Percentiles rank a stretch among this genome's conserved stretches.
phyloP scores from a whole-genome alignment of 1,140 invertebrate genomes.

The Drosophila setifemur region DNA sequence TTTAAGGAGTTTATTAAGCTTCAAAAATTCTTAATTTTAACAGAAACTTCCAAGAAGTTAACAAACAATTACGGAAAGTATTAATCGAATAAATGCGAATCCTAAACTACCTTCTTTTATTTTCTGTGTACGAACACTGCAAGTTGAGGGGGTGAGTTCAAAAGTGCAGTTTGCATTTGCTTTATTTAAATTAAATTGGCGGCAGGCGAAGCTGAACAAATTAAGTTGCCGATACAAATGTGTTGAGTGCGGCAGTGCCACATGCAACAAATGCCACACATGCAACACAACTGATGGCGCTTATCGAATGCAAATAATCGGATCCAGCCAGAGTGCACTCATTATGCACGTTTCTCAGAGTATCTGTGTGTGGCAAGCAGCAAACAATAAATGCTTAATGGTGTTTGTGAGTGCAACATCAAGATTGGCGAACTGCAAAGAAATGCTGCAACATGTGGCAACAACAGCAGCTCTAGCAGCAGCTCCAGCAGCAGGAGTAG shows the following conservation, averaged over 20 bases:
- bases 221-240: constrained; percentile 66
- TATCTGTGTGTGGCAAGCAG: constrained; percentile 33
- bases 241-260: constrained; percentile 36
- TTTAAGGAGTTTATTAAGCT: too few species aligned
- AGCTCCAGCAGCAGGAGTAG: constrained; percentile 29
- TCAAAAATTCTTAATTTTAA: too few species aligned
- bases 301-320: constrained; percentile 76
- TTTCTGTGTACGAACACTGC: not conserved
- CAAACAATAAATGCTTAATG: constrained; percentile 50
- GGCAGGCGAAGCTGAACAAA: constrained; percentile 58
- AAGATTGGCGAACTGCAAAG: constrained; percentile 65
- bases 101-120: too few species aligned
- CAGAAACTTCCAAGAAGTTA: too few species aligned
- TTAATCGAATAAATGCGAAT: too few species aligned
- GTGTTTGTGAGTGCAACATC: constrained; percentile 60
- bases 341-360: constrained; percentile 38
- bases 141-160: constrained; percentile 43
- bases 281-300: constrained; percentile 23
- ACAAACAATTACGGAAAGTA: too few species aligned
- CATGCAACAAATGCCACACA: constrained; percentile 29
- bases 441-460: constrained; percentile 79
- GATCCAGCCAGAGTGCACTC: constrained; percentile 43
- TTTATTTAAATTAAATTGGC: constrained; percentile 75
- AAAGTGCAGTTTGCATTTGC: constrained; percentile 53
- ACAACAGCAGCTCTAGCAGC: too few species aligned